phyloP scores from a whole-genome alignment of 2,113 vertebrate genomes.

The Ancistrus triradiatus region DNA sequence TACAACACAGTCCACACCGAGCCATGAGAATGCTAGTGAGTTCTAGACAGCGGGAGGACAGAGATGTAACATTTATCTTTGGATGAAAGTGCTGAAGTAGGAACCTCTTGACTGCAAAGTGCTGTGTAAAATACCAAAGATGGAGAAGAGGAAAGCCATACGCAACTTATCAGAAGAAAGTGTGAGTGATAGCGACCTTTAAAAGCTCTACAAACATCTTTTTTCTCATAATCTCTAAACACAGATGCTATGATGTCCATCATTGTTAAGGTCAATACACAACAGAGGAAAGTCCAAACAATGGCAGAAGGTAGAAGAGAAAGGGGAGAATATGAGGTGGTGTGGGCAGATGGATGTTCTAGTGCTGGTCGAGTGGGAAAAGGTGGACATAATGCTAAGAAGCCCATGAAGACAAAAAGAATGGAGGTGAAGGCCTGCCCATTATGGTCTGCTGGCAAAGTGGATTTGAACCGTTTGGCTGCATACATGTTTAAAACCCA shows the following conservation, averaged over 20 bases:
- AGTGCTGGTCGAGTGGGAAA: no score
- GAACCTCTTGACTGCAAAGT: constrained; percentile 32
- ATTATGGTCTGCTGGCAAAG: no score
- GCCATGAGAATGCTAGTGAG: constrained; percentile 14
- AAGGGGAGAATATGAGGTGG: no score
- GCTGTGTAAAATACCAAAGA: neutral
- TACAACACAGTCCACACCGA: no score
- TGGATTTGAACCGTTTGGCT: no score
- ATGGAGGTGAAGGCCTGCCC: no score
- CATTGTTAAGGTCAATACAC: neutral
- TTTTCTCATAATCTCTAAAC: no score
- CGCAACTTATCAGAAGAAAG: constrained; percentile 12
- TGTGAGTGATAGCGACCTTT: neutral
- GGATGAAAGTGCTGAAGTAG: constrained; percentile 26
- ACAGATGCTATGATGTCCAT: neutral
- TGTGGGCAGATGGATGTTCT: no score
- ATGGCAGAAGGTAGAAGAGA: neutral
- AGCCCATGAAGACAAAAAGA: no score
- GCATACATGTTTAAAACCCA: no score
- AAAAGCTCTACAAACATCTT: constrained; percentile 7
- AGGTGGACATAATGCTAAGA: no score
- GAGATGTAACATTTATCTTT: constrained; percentile 30
- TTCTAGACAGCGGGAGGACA: constrained; percentile 13
- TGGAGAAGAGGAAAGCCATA: neutral
- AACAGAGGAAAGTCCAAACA: neutral